These are phyloP conservation scores for Prenolepis imparis DNA, from an alignment of 2,888 invertebrate genomes.

Conservation along the genomic window DNA sequence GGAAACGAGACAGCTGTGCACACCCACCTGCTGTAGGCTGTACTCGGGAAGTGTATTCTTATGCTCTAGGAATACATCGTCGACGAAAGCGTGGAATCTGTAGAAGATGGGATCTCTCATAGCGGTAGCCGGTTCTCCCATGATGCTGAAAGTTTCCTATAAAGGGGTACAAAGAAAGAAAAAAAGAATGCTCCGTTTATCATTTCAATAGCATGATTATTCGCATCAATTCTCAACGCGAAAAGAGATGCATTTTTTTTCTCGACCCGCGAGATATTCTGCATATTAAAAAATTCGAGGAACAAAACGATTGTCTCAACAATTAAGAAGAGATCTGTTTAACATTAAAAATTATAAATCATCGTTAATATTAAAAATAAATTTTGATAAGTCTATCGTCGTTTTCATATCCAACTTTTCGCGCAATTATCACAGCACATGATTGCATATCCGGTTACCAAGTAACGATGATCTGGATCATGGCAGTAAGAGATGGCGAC, in stretches of 20 bases:
- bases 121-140: conserved; percentile 94
- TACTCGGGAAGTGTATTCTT: conserved; percentile 91
- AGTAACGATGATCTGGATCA: conserved; percentile 92
- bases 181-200: neutral
- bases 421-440: neutral
- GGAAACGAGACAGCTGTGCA: conserved; percentile 46
- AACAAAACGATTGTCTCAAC: neutral
- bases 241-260: neutral
- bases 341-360: neutral
- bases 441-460: conserved; percentile 86
- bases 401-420: neutral
- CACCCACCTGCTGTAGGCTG: conserved; percentile 87
- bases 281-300: neutral
- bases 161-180: conserved; percentile 6
- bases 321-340: neutral
- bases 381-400: neutral
- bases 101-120: conserved; percentile 96
- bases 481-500: conserved; percentile 92
- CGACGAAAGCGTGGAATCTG: conserved; percentile 93
- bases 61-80: conserved; percentile 92
- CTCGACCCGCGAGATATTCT: neutral
- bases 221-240: neutral
- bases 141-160: conserved; percentile 93
- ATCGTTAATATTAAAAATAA: neutral
- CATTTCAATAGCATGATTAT: neutral